A percentile compares a stretch with the other conserved stretches of the same genome.
phyloP scores from a whole-genome alignment of 2,113 vertebrate genomes.

The Chlamydotis undulata region DNA sequence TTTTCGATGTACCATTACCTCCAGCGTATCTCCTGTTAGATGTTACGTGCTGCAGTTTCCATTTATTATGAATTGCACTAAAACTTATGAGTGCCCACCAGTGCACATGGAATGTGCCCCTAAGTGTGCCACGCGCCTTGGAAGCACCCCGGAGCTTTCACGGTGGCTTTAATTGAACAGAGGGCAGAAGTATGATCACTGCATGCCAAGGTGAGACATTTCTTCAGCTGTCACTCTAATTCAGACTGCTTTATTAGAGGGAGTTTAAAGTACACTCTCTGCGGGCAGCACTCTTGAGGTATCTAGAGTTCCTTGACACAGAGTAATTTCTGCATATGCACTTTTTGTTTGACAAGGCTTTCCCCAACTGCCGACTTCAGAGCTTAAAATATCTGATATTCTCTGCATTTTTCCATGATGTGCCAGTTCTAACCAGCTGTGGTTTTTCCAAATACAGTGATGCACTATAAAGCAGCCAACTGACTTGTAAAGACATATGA shows the following conservation, averaged over 20 bases:
- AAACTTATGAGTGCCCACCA: background rate
- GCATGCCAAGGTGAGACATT: background rate
- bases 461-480: constrained; percentile 11
- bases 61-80: background rate
- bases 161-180: background rate
- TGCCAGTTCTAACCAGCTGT: constrained; percentile 25
- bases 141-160: background rate
- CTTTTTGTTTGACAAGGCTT: background rate
- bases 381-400: background rate
- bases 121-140: background rate
- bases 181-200: background rate
- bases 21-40: background rate
- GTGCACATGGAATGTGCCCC: background rate
- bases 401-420: background rate
- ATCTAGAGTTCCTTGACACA: background rate
- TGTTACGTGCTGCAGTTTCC: background rate
- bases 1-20: background rate
- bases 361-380: background rate
- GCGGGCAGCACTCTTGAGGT: background rate
- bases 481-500: constrained; percentile 2
- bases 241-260: background rate
- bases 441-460: constrained; percentile 27
- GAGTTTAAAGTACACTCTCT: background rate
- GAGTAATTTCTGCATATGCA: background rate
- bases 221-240: background rate